Evolutionary conservation across 1,140 invertebrate species (phyloP), one percentile per base, ranked within the genome.

Genomic region (Heliconius hewitsoni): DNA sequence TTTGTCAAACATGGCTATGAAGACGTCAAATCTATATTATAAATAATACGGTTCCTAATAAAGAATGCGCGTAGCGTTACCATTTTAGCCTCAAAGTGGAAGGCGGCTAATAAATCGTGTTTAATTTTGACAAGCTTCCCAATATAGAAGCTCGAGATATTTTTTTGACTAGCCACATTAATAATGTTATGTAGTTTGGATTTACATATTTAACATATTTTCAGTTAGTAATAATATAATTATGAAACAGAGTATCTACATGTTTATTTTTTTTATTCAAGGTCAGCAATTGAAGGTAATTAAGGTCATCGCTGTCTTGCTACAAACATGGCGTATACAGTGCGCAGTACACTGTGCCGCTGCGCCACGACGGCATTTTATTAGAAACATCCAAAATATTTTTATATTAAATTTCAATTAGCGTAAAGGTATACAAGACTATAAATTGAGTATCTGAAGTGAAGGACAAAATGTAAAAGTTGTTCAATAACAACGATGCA

Each of bases 391-490:
- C 55, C 55, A 57, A 57, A 57, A 23, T n/a, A 23, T 11, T 23
- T n/a, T 57, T 23, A 57, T 23, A 57, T 27, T 30, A 66, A 66
- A 66, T 16, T 66, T 66, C 60, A 66, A 66, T 66, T 66, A 66
- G 60, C 60, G 60, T 13, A 66, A 66, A 52, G 16, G 30, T 66
- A 66, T 66, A 66, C 60, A 66, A 66, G 11, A 66, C 27, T 30
- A 66, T 66, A 66, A 66, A 66, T 66, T 66, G 60, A 42, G 34
- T 72, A 72, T 37, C 37, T 72, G 71, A 42, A 72, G 37, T 90
- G 88, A 88, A 90, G 85, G 89, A 88, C 86, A 87, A 88, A 86
- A 91, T 87, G 89, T 89, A 86, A 91, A 91, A 92, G 82, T 91
- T 91, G 88, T 89, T 86, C 88, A 89, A 91, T 92, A 92, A 88